phyloP scores from a whole-genome alignment of 2,113 vertebrate genomes.

The Blennius ocellaris region DNA sequence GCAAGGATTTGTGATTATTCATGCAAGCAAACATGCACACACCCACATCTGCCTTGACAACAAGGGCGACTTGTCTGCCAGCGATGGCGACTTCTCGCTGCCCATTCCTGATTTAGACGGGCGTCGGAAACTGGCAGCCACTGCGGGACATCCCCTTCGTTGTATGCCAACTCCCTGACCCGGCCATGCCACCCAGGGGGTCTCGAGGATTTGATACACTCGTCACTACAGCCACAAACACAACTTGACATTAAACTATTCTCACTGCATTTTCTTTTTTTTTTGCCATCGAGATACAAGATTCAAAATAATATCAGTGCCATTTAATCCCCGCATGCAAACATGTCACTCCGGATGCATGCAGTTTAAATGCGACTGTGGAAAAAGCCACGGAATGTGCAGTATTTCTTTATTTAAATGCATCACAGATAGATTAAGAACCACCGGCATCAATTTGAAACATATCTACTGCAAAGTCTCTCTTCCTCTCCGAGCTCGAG shows the following conservation, averaged over 20 bases:
- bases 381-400: too few relatives aligned
- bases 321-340: not conserved
- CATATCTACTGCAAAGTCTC: too few relatives aligned
- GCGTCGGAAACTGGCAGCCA: slow-evolving; percentile 67
- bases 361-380: too few relatives aligned
- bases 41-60: slow-evolving; percentile 47
- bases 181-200: slow-evolving; percentile 47
- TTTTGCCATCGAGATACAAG: not conserved
- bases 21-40: not conserved
- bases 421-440: too few relatives aligned
- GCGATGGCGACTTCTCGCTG: slow-evolving; percentile 57
- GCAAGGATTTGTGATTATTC: slow-evolving; percentile 5
- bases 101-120: slow-evolving; percentile 70
- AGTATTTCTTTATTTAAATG: too few relatives aligned
- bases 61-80: slow-evolving; percentile 40
- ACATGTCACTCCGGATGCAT: too few relatives aligned
- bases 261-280: slow-evolving; percentile 3
- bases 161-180: slow-evolving; percentile 61
- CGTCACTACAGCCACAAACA: not conserved
- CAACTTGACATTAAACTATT: not conserved
- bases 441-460: too few relatives aligned
- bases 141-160: slow-evolving; percentile 65
- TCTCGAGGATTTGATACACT: slow-evolving; percentile 48
- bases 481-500: too few relatives aligned
- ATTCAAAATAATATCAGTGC: slow-evolving; percentile 12